phyloP scores from a whole-genome alignment of 2,888 invertebrate genomes.

The Uropetala carovei region DNA sequence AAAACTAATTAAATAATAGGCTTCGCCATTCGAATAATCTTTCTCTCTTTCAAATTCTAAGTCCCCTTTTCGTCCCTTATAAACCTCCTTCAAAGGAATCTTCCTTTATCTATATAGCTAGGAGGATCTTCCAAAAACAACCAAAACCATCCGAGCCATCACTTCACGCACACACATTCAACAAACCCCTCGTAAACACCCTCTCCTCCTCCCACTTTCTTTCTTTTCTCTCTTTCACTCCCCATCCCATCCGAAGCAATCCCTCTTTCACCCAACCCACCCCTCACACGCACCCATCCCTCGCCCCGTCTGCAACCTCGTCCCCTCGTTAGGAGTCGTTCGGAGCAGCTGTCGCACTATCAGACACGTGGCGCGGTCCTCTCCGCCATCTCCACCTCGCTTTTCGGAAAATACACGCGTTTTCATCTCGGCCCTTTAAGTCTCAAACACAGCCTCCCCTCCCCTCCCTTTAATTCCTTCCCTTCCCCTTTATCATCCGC shows the following conservation, averaged over 20 bases:
- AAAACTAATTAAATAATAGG: constrained; percentile 39
- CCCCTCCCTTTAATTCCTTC: not conserved
- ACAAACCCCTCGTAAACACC: not conserved
- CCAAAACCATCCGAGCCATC: not conserved
- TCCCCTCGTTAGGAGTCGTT: constrained; percentile 46
- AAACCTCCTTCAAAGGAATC: not conserved
- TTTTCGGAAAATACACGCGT: not conserved
- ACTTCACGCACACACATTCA: not conserved
- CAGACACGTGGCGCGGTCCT: constrained; percentile 39
- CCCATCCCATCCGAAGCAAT: not conserved
- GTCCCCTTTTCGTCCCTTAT: not conserved
- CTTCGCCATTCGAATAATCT: not conserved
- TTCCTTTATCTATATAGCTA: not conserved
- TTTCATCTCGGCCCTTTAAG: not conserved
- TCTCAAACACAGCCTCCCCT: not conserved
- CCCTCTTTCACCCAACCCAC: not conserved
- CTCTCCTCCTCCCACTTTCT: not conserved
- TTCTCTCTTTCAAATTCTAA: not conserved
- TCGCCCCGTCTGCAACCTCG: not conserved
- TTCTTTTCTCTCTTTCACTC: not conserved
- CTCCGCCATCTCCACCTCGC: not conserved
- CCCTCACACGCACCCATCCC: not conserved
- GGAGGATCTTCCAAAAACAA: too few relatives aligned
- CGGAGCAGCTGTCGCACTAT: constrained; percentile 50
- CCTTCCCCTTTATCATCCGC: not conserved